phyloP scores from a whole-genome alignment of 2,113 vertebrate species.

The Salvator merianae region DNA sequence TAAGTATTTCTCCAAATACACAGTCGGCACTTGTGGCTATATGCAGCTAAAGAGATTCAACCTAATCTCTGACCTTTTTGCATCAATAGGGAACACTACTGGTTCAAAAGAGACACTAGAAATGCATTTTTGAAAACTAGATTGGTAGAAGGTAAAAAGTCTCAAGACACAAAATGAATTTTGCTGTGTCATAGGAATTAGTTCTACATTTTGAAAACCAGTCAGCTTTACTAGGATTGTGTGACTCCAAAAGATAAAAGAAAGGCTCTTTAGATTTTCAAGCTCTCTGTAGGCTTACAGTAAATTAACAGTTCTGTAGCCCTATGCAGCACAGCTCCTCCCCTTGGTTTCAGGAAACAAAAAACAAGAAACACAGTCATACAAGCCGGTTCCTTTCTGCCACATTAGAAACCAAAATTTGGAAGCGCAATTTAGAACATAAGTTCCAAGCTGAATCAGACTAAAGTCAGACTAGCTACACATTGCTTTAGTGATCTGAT shows the following conservation, averaged over 20 bases:
- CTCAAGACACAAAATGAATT: background rate
- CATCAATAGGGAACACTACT: constrained; percentile 51
- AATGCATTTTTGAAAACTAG: background rate
- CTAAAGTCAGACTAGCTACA: background rate
- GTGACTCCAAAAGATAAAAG: background rate
- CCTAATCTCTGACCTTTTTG: constrained; percentile 49
- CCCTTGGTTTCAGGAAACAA: background rate
- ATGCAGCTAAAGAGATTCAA: constrained; percentile 54
- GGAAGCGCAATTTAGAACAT: background rate
- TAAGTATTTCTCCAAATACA: background rate
- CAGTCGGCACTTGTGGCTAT: constrained; percentile 20
- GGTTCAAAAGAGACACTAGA: constrained; percentile 19
- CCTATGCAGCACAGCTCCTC: background rate
- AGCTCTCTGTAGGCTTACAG: background rate
- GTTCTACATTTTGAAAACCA: background rate
- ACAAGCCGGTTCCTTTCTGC: background rate
- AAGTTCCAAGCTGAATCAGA: background rate
- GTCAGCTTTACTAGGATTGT: background rate
- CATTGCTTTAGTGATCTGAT: background rate
- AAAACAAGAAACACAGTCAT: background rate
- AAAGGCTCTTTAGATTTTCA: background rate
- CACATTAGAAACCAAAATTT: background rate
- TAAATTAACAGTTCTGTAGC: background rate
- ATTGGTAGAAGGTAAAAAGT: background rate
- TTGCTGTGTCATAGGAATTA: background rate